Evolutionary conservation across 2,888 invertebrate genomes (phyloP), one percentile per base, ranked within the genome.

Genomic region (Chaetogeoica ovagalla): DNA sequence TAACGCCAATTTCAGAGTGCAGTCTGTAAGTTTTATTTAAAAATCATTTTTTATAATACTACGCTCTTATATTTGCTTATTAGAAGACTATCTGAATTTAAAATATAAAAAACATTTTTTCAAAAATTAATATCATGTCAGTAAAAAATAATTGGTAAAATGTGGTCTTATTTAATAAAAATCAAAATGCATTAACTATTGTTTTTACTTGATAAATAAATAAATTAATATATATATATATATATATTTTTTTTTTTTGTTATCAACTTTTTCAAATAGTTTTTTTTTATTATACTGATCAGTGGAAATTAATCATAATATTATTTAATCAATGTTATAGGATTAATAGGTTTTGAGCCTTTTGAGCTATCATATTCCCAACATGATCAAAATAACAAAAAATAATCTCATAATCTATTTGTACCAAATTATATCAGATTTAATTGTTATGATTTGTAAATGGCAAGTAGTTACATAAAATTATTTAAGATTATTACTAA

Each of bases 1-100:
- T 81, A 83, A 83, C 75, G 82, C 84, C 15, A 83, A 90, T 76
- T 90, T 94, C 88, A 91, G 95, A 86, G 91, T 95, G 87, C 94
- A 94, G 88, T 92, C 94, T 85, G 91, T 68, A 55, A 72, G 60
- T 76, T 70, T 39, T 72, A 43, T 48, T 57, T 74, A 9, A 81
- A 59, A 65, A 63, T 55, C 0, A 9, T 74, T 57, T 63, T 59
- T 21, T n/a, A n/a, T n/a, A n/a, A 23, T 17, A 21, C 4, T 65
- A 65, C 23, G 43, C 13, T 43, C 13, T 43, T 21, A 30, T 13
- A 43, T 66, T 48, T 15, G 15, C 2, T 65, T 39, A 15, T 23
- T 66, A 21, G 39, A n/a, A 37, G 63, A 37, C 63, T 63, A 39
- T 37, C 17, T 37, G 15, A 37, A 63, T 63, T 19, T 7, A 4